Percentiles rank a stretch among this genome's conserved stretches.
phyloP scores from a whole-genome alignment of 2,797 vertebrate species.

The Pogoniulus pusillus region DNA sequence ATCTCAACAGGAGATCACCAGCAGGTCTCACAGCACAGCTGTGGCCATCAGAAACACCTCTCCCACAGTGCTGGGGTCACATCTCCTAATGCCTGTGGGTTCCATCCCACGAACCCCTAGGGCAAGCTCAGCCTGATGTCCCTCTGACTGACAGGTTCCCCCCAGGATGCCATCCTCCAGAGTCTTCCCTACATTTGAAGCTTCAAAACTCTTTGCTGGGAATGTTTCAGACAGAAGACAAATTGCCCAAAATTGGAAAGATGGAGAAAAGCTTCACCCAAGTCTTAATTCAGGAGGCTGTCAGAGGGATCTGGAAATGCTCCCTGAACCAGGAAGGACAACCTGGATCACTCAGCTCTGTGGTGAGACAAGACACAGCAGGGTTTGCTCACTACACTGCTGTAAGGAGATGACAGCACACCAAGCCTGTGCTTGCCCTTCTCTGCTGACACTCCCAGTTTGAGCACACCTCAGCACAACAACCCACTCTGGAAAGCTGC shows the following conservation, averaged over 20 bases:
- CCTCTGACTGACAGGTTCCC: too few species aligned
- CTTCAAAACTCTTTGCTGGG: neutral
- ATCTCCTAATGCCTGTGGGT: neutral
- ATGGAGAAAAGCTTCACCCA: neutral
- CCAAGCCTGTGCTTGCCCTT: neutral
- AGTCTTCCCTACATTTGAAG: too few species aligned
- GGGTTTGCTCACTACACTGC: accelerated
- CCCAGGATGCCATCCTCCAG: too few species aligned
- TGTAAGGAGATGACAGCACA: accelerated
- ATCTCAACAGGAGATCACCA: accelerated
- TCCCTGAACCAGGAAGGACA: neutral
- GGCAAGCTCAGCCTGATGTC: accelerated
- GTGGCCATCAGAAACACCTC: accelerated
- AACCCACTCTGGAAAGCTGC: neutral
- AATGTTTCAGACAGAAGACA: neutral
- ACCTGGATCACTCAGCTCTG: accelerated
- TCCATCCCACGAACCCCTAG: neutral
- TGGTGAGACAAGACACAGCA: accelerated
- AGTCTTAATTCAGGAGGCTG: neutral
- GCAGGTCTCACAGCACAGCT: neutral
- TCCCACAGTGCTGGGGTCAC: neutral
- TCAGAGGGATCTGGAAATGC: neutral
- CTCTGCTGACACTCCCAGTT: neutral
- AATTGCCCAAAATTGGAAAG: neutral
- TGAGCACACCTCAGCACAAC: neutral